Evolutionary conservation across 2,888 invertebrate genomes (phyloP).

Genomic region (Theodoxus fluviatilis): DNA sequence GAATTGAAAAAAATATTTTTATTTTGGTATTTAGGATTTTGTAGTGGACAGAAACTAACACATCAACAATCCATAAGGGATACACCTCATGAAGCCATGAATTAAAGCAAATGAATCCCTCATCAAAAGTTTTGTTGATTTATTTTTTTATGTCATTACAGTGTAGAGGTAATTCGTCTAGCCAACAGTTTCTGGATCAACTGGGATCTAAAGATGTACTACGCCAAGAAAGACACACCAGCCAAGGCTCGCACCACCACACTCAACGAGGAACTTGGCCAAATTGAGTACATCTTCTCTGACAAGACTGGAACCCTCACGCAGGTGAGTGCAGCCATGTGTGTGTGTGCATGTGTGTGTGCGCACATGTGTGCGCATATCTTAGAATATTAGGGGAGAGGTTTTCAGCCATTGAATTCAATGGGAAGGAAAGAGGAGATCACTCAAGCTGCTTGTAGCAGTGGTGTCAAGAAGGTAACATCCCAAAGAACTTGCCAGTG

Average conservation of each 20-base stretch:
- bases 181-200: constrained; percentile 98
- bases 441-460: too few relatives aligned
- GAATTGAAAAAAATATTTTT: too few relatives aligned
- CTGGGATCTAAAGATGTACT: constrained; percentile 98
- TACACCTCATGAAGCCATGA: neutral
- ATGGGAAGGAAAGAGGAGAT: too few relatives aligned
- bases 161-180: constrained; percentile 90
- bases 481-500: neutral
- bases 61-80: neutral
- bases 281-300: constrained; percentile 98
- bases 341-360: constrained; percentile 25
- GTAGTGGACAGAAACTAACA: neutral
- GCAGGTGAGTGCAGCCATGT: constrained; percentile 68
- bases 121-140: neutral
- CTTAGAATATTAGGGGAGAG: neutral
- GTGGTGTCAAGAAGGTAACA: too few relatives aligned
- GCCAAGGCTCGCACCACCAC: constrained; percentile 97
- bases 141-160: constrained; percentile 50
- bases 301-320: constrained; percentile 99
- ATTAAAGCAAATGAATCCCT: neutral
- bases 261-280: constrained; percentile 96
- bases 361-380: neutral
- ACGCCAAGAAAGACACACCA: constrained; percentile 85
- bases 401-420: neutral
- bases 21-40: neutral